A percentile compares a stretch with the other conserved stretches of the same genome.
phyloP scores from a whole-genome alignment of 2,113 vertebrate species.

The Corythoichthys haematopterus region DNA sequence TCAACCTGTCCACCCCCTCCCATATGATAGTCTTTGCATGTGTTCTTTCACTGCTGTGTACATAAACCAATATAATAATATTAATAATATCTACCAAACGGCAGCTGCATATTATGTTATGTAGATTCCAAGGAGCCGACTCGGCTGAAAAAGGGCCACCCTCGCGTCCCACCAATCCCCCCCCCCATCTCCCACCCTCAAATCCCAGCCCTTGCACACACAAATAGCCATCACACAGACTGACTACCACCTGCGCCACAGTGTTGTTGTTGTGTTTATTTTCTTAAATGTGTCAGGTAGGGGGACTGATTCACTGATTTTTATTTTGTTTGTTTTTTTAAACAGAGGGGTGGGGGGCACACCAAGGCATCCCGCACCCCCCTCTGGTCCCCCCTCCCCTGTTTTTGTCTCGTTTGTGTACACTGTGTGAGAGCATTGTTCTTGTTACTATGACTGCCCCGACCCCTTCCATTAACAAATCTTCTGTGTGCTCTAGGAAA shows the following conservation, averaged over 20 bases:
- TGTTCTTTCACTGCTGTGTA: constrained; percentile 75
- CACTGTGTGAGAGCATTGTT: constrained; percentile 69
- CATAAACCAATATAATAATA: constrained; percentile 68
- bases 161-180: constrained; percentile 39
- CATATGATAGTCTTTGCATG: constrained; percentile 77
- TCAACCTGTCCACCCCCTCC: constrained; percentile 38
- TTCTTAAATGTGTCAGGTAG: constrained; percentile 56
- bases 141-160: constrained; percentile 63
- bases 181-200: constrained; percentile 55
- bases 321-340: constrained; percentile 44
- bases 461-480: constrained; percentile 50
- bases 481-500: constrained; percentile 78
- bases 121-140: constrained; percentile 70
- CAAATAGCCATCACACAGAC: constrained; percentile 54
- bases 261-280: constrained; percentile 47
- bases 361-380: constrained; percentile 58
- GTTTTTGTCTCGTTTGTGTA: constrained; percentile 70
- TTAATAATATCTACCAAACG: constrained; percentile 62
- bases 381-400: constrained; percentile 29
- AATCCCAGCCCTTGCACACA: constrained; percentile 37
- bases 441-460: constrained; percentile 59
- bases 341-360: constrained; percentile 57
- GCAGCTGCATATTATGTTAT: constrained; percentile 76
- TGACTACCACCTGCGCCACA: constrained; percentile 55
- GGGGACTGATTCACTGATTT: constrained; percentile 32